Conservation (phyloP, 2,888 invertebrate genomes). For the Cheilosia urbana region DNA sequence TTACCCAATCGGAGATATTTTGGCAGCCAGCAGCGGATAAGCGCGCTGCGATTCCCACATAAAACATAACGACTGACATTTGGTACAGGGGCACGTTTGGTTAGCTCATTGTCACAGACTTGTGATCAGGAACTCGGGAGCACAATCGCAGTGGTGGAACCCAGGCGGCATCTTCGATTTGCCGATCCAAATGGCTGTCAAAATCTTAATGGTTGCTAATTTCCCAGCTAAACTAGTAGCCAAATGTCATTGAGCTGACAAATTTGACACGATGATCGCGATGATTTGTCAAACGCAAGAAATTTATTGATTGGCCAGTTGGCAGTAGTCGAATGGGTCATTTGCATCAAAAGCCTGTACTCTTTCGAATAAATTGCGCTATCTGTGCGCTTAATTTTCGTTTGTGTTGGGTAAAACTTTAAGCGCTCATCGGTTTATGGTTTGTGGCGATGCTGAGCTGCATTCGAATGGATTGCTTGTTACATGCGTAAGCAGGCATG, state of each 20-base stretch:
- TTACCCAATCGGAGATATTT: slow-evolving; percentile 24
- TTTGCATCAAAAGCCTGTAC: slow-evolving; percentile 20
- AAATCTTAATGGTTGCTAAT: slow-evolving; percentile 8
- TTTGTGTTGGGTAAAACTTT: slow-evolving; percentile 25
- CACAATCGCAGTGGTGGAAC: slow-evolving; percentile 5
- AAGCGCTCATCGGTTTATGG: slow-evolving; percentile 33
- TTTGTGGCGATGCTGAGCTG: slow-evolving; percentile 47
- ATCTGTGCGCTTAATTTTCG: slow-evolving; percentile 3
- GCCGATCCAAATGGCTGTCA: slow-evolving; percentile 23
- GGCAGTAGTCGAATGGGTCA: slow-evolving; percentile 6
- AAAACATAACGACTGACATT: background rate
- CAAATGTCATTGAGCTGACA: slow-evolving; percentile 35
- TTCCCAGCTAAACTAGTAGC: background rate
- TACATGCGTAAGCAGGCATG: slow-evolving; percentile 15
- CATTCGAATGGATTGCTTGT: slow-evolving; percentile 36
- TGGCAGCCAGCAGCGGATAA: slow-evolving; percentile 11
- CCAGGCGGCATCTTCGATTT: slow-evolving; percentile 32
- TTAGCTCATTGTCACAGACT: background rate
- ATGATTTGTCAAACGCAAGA: slow-evolving; percentile 30
- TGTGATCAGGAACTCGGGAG: slow-evolving; percentile 36
- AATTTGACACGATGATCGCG: slow-evolving; percentile 21
- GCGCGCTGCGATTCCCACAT: background rate
- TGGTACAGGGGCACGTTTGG: slow-evolving; percentile 5
- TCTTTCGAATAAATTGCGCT: slow-evolving; percentile 5
- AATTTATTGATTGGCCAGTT: slow-evolving; percentile 19